Evolutionary conservation across 2,888 invertebrate species (phyloP).

Genomic region (Dusona sp.): DNA sequence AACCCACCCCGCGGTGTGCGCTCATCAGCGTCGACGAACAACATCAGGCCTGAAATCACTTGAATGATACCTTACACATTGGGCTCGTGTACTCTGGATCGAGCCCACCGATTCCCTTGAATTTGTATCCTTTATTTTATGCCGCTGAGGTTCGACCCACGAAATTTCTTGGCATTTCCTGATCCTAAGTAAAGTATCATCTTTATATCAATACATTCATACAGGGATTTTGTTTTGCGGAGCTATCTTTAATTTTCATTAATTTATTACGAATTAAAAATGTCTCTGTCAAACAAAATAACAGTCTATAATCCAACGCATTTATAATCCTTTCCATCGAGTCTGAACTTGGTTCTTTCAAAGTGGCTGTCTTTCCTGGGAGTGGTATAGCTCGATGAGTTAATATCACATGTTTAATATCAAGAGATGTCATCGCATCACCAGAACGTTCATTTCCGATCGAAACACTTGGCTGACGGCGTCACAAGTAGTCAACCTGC

Average conservation of each 20-base stretch:
- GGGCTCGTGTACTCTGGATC: constrained; percentile 40
- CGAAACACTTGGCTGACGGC: constrained; percentile 57
- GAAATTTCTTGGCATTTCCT: constrained; percentile 38
- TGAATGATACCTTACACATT: constrained; percentile 58
- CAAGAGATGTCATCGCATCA: constrained; percentile 30
- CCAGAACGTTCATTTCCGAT: constrained; percentile 55
- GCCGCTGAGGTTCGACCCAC: not conserved
- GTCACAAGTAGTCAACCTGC: constrained; percentile 41
- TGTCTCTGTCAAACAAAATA: not conserved
- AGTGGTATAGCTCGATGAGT: constrained; percentile 12
- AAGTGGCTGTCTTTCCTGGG: constrained; percentile 7
- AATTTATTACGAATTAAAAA: not conserved
- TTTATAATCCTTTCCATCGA: not conserved
- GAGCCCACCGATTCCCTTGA: constrained; percentile 28
- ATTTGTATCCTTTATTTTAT: constrained; percentile 15
- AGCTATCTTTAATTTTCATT: not conserved
- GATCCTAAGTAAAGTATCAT: constrained; percentile 44
- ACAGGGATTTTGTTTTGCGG: not conserved
- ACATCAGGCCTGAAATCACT: constrained; percentile 53
- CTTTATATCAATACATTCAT: constrained; percentile 16
- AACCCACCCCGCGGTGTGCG: constrained; percentile 42
- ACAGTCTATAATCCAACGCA: too few species aligned
- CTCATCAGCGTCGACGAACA: constrained; percentile 60
- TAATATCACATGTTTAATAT: constrained; percentile 26
- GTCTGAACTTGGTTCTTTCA: not conserved